Evolutionary conservation across 1,140 invertebrate genomes (phyloP).

Genomic region (Bacillus rossius): DNA sequence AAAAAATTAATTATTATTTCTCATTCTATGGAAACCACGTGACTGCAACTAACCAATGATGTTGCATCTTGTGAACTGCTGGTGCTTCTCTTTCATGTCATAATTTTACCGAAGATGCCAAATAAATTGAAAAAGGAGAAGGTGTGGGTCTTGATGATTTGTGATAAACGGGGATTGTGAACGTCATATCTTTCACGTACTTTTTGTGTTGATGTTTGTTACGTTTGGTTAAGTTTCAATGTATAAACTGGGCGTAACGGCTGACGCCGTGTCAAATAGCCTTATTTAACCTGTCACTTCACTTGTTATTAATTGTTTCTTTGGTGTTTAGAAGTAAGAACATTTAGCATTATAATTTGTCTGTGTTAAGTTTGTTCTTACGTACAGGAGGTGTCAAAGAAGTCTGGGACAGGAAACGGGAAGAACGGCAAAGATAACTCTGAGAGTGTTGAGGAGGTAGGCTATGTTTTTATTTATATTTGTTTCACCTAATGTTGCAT

Average conservation of each 20-base stretch:
- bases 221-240: not conserved
- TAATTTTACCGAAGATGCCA: conserved; percentile 10
- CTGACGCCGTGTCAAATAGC: conserved; percentile 15
- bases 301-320: not conserved
- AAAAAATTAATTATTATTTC: too few species aligned
- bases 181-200: not conserved
- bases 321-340: not conserved
- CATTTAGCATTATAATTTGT: not conserved
- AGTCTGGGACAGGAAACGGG: conserved; percentile 10
- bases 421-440: conserved; percentile 13
- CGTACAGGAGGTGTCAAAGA: conserved; percentile 5
- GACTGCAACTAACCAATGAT: conserved; percentile 4
- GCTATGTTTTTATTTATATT: conserved; percentile 2
- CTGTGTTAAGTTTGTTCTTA: not conserved
- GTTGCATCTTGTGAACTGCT: not conserved
- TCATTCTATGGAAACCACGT: conserved; percentile 1
- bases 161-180: not conserved
- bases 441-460: conserved; percentile 10
- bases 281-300: not conserved
- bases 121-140: conserved; percentile 17
- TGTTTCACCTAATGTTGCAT: not conserved
- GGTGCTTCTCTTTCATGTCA: not conserved
- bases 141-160: not conserved
- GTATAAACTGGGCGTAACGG: conserved; percentile 11
- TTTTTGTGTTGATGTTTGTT: not conserved